Conservation (phyloP, 2,113 vertebrate genomes). For the Fregetta grallaria region DNA sequence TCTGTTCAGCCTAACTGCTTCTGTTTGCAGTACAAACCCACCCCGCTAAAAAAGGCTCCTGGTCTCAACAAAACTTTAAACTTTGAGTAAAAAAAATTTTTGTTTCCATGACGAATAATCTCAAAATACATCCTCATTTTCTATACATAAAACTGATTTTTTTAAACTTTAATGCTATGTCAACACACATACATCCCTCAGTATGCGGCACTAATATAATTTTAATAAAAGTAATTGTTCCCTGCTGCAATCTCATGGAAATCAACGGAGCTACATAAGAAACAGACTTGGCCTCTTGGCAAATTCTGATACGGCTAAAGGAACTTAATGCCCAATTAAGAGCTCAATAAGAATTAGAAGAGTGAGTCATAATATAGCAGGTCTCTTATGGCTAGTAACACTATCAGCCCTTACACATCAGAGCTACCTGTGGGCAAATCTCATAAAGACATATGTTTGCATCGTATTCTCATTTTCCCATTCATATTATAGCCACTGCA, state of each 20-base stretch:
- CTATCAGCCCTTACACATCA: constrained; percentile 1
- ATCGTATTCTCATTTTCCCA: not conserved
- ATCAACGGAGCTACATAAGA: not conserved
- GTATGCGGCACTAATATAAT: not conserved
- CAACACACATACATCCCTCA: not conserved
- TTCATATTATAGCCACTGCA: not conserved
- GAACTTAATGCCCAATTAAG: constrained; percentile 18
- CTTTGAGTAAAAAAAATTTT: rapidly evolving
- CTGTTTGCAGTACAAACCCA: not conserved
- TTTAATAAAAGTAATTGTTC: not conserved
- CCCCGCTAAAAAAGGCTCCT: not conserved
- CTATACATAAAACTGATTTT: not conserved
- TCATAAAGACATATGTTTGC: not conserved
- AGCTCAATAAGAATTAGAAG: not conserved
- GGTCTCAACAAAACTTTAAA: not conserved
- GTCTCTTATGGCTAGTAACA: constrained; percentile 9
- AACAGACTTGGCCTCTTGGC: not conserved
- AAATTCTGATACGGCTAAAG: not conserved
- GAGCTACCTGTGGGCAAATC: not conserved
- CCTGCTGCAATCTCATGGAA: not conserved
- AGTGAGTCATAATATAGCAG: not conserved
- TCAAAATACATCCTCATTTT: not conserved
- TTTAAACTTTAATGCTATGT: not conserved
- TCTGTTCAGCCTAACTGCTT: not conserved
- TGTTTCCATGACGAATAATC: not conserved